Base-by-base conservation (phyloP, 1,140 invertebrate genomes). In the Neuroterus valhalla region DNA sequence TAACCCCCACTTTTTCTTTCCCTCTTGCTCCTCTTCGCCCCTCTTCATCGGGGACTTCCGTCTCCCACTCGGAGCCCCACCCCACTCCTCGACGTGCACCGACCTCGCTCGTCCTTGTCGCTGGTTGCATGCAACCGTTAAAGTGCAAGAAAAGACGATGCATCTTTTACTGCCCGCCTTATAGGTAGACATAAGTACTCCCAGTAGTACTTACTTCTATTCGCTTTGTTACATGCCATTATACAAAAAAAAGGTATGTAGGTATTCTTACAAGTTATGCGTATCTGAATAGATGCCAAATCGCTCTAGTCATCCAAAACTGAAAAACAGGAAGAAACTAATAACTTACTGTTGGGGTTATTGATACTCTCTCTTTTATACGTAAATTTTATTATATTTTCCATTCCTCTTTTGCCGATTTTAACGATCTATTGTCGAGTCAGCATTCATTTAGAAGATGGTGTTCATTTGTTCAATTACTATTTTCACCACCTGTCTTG, bases 61-160 rank as follows among this genome's bases (percentile, higher is more conserved):
- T 67, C 55, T 68, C 74, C 44, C 69, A 38, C 68, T 38, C 12
- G 55, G 12, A 23, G 12, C 14, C 26, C n/a, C 14, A 48, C 5
- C 55, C 55, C 55, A 62, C 67, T 74, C 17, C 55, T 46, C 12
- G 44, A 26, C 42, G n/a, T 62, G 50, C 38, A 48, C 23, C 74
- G 74, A 77, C 72, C 50, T 44, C 52, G 74, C 31, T 78, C 77
- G 77, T 80, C 77, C 77, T 82, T 80, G 81, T 80, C 74, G 75
- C 74, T 45, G 78, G 75, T 76, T 73, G 72, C 78, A 72, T 76
- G 74, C 52, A 77, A 80, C 81, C 70, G 78, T 82, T 82, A 42
- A 74, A 76, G 76, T 75, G 78, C 71, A 71, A 71, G 76, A 73
- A 68, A 72, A 79, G 75, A 78, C 77, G 43, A 75, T 74, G 75